These are phyloP conservation scores for Thamnophis elegans DNA, from an alignment of 2,797 vertebrate genomes.

Conservation along the genomic window DNA sequence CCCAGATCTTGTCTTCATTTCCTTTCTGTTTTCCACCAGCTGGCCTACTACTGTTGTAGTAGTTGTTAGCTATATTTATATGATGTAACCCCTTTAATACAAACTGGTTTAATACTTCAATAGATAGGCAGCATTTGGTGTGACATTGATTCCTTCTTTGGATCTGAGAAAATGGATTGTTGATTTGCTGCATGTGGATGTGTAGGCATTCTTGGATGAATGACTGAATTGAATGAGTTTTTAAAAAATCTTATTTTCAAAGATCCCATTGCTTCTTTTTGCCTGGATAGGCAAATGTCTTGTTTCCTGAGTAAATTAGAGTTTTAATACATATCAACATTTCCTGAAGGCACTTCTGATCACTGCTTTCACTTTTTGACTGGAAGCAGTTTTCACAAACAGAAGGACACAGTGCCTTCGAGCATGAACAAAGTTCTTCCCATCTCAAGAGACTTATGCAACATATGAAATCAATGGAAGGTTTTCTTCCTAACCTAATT, in stretches of 20 bases:
- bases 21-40: neutral
- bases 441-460: neutral
- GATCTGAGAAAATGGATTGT: neutral
- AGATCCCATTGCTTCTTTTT: neutral
- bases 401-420: neutral
- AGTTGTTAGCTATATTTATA: neutral
- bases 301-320: neutral
- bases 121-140: neutral
- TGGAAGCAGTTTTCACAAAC: neutral
- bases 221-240: neutral
- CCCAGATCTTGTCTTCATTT: neutral
- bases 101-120: neutral
- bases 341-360: neutral
- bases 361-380: neutral
- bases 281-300: neutral
- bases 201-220: neutral
- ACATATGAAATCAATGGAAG: neutral
- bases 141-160: neutral
- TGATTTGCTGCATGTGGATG: neutral
- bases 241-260: neutral
- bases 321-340: neutral
- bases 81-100: neutral
- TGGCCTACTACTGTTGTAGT: neutral
- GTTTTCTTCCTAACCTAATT: neutral
- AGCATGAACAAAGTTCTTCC: neutral